Base-by-base conservation (phyloP, 2,888 invertebrate species). In the Orgyia antiqua region DNA sequence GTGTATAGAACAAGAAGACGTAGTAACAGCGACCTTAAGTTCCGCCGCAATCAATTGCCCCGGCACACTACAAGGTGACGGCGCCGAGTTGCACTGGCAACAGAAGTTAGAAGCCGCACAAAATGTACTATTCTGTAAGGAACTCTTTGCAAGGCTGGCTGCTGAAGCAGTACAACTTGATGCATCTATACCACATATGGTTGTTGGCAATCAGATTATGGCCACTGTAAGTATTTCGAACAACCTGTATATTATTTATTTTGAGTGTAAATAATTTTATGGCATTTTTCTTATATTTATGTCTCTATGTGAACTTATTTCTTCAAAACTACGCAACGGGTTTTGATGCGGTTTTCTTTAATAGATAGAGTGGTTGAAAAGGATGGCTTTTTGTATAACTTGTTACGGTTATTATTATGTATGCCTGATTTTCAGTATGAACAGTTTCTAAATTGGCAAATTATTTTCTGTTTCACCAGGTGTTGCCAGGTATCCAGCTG, bases 51-150 rank as follows among this genome's bases (percentile, higher is more conserved):
- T 93, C 4, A 77, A 67, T 49, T 93, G 93, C 24, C 92, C 93
- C 0, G 92, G 93, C 36, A 70, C 77, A 0, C 70, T 89, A 13
- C 82, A 80, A 0, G 89, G 89, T 0, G 89, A 83, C 3, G 86
- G 84, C 0, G 89, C 92, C 0, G 94, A 94, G 48, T 88, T 93
- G 45, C 94, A 96, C 61, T 98, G 98, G 98, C 97, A 98, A 57
- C 95, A 96, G 63, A 96, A 96, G 56, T 83, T 98, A n/a, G 98
- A 98, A 68, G 95, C 96, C 0, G 98, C 98, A 0, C 98, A 98
- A 68, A 98, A 98, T 73, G 97, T 98, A 13, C 87, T 98, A 10
- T 98, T 98, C 79, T 98, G 98, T 68, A 98, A 98, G 76, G 98
- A 98, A 73, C 78, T 98, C 17, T 98, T 98, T 67, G 94, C 96